phyloP scores from a whole-genome alignment of 2,888 invertebrate species.

The Trimorus sp. region DNA sequence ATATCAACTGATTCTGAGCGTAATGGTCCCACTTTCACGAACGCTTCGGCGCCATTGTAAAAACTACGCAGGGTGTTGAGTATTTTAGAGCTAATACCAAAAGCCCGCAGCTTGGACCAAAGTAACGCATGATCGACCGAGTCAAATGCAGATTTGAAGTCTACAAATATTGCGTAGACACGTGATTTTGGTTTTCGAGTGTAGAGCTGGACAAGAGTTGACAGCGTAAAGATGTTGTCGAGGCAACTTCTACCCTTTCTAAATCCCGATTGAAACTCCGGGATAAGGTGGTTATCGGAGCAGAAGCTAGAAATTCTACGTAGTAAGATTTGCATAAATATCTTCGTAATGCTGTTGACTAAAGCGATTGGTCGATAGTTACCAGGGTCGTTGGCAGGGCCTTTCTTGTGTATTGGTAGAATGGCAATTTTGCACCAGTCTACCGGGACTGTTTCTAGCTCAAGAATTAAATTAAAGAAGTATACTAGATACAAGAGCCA shows the following conservation, averaged over 20 bases:
- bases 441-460: no score
- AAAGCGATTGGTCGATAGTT: no score
- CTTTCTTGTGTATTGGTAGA: no score
- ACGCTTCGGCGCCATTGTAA: neutral
- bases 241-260: neutral
- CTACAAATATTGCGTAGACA: neutral
- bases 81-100: neutral
- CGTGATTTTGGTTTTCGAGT: neutral
- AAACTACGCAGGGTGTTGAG: neutral
- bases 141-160: constrained; percentile 1
- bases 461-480: no score
- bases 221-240: no score
- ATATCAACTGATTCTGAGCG: neutral
- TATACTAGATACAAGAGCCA: no score
- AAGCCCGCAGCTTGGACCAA: neutral
- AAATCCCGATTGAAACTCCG: neutral
- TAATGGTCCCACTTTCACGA: neutral
- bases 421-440: no score
- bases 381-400: no score
- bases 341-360: no score
- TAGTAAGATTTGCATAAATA: neutral
- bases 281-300: no score
- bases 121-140: neutral
- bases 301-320: no score
- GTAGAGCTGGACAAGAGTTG: no score